A percentile compares a stretch with the other conserved stretches of the same genome.
phyloP scores from a whole-genome alignment of 2,797 vertebrate species.

The Bucorvus abyssinicus region DNA sequence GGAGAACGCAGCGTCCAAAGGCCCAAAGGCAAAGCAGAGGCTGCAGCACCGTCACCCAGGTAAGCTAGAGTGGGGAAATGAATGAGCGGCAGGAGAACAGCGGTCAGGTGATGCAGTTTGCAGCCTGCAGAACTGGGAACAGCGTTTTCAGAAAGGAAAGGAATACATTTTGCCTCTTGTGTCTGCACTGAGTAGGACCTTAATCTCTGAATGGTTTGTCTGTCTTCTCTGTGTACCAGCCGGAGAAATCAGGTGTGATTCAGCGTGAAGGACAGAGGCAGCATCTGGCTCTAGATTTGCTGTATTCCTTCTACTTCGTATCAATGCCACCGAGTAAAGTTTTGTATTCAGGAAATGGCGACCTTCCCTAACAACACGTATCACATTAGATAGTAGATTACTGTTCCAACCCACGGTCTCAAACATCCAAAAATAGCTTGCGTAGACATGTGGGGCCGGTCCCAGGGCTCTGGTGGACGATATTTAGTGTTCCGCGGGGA shows the following conservation, averaged over 20 bases:
- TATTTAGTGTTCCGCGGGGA: slow-evolving; percentile 15
- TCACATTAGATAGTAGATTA: neutral
- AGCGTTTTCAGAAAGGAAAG: neutral
- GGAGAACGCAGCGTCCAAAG: neutral
- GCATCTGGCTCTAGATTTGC: neutral
- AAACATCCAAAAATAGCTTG: slow-evolving; percentile 14
- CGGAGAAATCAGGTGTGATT: neutral
- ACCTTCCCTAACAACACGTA: neutral
- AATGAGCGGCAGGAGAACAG: neutral
- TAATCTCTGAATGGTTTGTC: neutral
- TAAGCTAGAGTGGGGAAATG: neutral
- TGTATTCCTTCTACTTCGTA: neutral
- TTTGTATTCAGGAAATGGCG: slow-evolving; percentile 22
- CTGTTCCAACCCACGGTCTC: neutral
- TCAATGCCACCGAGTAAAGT: slow-evolving; percentile 23
- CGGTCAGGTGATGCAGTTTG: neutral
- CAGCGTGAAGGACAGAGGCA: neutral
- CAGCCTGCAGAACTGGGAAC: neutral
- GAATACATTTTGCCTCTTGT: neutral
- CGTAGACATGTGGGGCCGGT: neutral
- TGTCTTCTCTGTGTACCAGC: neutral
- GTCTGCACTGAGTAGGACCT: neutral
- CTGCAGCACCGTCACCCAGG: accelerated
- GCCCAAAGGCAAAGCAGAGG: neutral
- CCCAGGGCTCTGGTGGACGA: neutral